phyloP scores from a whole-genome alignment of 2,113 vertebrate genomes.

The Dunckerocampus dactyliophorus region DNA sequence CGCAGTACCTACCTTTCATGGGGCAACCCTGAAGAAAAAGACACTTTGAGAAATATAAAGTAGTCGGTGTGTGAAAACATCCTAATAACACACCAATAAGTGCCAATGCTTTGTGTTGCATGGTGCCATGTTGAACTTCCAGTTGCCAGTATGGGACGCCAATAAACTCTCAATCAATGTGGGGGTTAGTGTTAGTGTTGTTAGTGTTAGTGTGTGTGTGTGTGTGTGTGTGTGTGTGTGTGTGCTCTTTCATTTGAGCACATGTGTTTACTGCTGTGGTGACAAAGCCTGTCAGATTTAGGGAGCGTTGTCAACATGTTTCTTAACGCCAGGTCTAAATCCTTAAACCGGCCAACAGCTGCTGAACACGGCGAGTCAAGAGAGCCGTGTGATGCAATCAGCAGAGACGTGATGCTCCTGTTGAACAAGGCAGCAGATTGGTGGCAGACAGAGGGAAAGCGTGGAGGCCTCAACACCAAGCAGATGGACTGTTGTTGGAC shows the following conservation, averaged over 20 bases:
- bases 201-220: background rate
- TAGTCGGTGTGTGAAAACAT: no score
- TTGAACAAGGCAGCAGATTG: slow-evolving; percentile 56
- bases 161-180: no score
- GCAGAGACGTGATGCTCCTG: slow-evolving; percentile 54
- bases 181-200: no score
- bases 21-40: no score
- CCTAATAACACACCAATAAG: no score
- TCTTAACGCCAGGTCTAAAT: slow-evolving; percentile 62
- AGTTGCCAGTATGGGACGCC: no score
- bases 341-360: slow-evolving; percentile 63
- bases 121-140: no score
- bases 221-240: background rate
- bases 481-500: slow-evolving; percentile 14
- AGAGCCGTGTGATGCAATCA: slow-evolving; percentile 49
- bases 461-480: slow-evolving; percentile 14
- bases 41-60: no score
- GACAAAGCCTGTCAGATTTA: slow-evolving; percentile 53
- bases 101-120: no score
- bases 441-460: slow-evolving; percentile 29
- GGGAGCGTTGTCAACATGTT: slow-evolving; percentile 57
- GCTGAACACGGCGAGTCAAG: slow-evolving; percentile 33
- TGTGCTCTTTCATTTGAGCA: slow-evolving; percentile 32
- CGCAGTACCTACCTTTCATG: no score
- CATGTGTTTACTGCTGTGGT: slow-evolving; percentile 54